Percentiles rank a stretch among this genome's conserved stretches.
phyloP scores from a whole-genome alignment of 2,888 invertebrate species.

The Frankliniella fusca region DNA sequence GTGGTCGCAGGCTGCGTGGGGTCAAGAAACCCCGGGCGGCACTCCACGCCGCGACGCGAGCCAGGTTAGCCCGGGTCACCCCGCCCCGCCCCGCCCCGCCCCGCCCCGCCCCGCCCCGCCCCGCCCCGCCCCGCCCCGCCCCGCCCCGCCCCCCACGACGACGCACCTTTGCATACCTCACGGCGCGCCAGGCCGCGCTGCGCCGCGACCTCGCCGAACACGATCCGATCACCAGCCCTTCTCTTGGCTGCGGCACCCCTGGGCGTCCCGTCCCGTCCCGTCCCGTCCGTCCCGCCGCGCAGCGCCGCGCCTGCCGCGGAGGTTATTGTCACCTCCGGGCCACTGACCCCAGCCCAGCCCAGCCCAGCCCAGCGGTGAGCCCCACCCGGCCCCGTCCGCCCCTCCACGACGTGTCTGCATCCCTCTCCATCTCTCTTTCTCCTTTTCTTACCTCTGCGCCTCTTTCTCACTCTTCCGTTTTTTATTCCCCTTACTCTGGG shows the following conservation, averaged over 20 bases:
- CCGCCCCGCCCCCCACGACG: too few species aligned
- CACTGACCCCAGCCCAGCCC: conserved; percentile 1
- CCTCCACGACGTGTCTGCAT: neutral
- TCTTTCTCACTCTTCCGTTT: neutral
- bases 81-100: too few species aligned
- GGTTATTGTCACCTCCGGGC: conserved; percentile 21
- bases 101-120: too few species aligned
- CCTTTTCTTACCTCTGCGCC: neutral
- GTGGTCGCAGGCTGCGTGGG: neutral
- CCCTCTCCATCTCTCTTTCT: neutral
- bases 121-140: too few species aligned
- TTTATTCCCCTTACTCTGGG: neutral
- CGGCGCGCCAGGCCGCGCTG: neutral
- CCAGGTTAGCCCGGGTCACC: neutral
- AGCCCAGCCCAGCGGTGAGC: neutral
- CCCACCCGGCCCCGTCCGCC: neutral
- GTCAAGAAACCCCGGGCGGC: neutral
- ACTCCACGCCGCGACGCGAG: neutral
- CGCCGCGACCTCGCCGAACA: neutral
- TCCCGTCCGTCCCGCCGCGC: neutral
- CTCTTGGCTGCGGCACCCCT: neutral
- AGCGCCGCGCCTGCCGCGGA: neutral
- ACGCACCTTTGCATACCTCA: neutral
- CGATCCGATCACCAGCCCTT: neutral
- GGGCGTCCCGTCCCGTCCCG: neutral